Evolutionary conservation across 2,888 invertebrate species (phyloP), one percentile per base, ranked within the genome.

Genomic region (Tetranychus truncatus): DNA sequence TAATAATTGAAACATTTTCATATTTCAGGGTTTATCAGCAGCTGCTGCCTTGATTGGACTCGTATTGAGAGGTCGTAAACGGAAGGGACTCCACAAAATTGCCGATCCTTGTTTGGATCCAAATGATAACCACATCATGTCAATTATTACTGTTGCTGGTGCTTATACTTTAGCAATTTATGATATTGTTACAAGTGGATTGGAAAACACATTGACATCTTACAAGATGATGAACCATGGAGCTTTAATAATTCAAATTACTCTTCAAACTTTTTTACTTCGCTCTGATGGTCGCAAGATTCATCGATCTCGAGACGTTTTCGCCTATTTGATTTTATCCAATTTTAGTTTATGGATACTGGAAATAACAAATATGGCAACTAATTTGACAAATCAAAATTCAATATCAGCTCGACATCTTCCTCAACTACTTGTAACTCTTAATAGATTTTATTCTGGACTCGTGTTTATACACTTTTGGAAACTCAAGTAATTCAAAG

Each of bases 281-380:
- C 72, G 72, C 20, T 45, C 45, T 6, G 72, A 72, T 72, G 72
- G 72, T 18, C 72, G 72, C 4, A 72, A 72, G 44, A 44, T 72
- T 44, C 45, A 75, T 46, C 20, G 45, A 46, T 71, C 76, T 4
- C 73, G 74, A 21, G 75, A 77, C 11, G 67, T 77, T 20, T 76
- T 66, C 65, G 74, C 76, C 20, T 34, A 76, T 8, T 69, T 75
- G 6, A 69, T 77, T 24, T 45, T 76, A 15, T 45, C 76, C 45
- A 77, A 77, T 71, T 65, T 77, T 18, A 74, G 77, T 67, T 66
- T 77, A 21, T 77, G 76, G 76, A 72, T 76, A 6, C 34, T 77
- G 9, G 66, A 55, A 44, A 45, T 67, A 1, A 66, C 65, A 20
- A 6, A 24, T 18, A 67, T 73, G n/a, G 46, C 73, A 0, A 20